Conservation (phyloP, 2,888 invertebrate species). For the Acleris sparsana region DNA sequence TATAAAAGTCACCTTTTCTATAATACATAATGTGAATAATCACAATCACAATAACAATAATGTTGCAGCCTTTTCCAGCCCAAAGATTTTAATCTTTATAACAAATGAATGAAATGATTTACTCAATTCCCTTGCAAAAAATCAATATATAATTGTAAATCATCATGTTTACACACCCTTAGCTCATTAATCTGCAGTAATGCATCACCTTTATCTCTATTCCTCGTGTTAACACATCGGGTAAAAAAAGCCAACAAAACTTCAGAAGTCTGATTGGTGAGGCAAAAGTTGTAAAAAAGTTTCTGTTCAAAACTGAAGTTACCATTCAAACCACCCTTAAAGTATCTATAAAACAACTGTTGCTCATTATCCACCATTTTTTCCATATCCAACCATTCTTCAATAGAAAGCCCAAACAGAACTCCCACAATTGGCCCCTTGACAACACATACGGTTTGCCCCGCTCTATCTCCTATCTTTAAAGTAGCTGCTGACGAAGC, state of each 20-base stretch:
- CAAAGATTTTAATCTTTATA: too few species aligned
- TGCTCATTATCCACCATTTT: constrained; percentile 56
- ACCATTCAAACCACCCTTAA: constrained; percentile 67
- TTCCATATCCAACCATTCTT: constrained; percentile 71
- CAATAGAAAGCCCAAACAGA: constrained; percentile 62
- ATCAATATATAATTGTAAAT: constrained; percentile 61
- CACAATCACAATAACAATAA: too few species aligned
- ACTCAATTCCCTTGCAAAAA: constrained; percentile 45
- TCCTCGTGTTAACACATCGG: constrained; percentile 65
- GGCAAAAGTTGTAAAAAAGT: constrained; percentile 76
- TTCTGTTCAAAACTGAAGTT: constrained; percentile 66
- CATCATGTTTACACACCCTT: constrained; percentile 55
- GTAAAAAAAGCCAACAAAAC: constrained; percentile 62
- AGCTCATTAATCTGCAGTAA: constrained; percentile 67
- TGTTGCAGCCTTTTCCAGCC: too few species aligned
- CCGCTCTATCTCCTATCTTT: constrained; percentile 66
- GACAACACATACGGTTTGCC: constrained; percentile 66
- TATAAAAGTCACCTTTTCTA: too few species aligned
- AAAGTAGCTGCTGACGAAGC: constrained; percentile 62
- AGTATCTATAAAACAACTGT: constrained; percentile 76
- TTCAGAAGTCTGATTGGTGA: constrained; percentile 60
- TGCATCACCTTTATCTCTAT: constrained; percentile 62
- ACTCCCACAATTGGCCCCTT: constrained; percentile 62
- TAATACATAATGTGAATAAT: too few species aligned
- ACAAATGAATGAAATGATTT: neutral